Conservation (phyloP, 2,888 invertebrate species). For the Coelopa pilipes region DNA sequence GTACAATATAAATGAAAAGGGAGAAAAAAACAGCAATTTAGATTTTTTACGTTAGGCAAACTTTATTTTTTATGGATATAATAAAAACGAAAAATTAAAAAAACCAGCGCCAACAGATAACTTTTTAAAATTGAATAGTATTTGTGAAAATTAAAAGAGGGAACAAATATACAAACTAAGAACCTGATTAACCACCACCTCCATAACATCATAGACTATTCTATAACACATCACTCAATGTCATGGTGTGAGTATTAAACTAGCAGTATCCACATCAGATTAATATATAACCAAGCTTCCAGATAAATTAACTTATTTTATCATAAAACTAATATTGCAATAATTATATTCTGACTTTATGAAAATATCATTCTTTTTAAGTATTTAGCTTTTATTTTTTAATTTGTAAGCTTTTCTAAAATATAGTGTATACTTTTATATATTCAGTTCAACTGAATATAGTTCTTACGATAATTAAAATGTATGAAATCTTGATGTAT, state of each 20-base stretch:
- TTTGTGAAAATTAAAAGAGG: not conserved
- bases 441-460: not conserved
- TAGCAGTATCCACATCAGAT: too few relatives aligned
- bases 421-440: too few relatives aligned
- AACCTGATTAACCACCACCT: not conserved
- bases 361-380: not conserved
- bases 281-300: too few relatives aligned
- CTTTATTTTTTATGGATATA: constrained; percentile 23
- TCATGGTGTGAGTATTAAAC: too few relatives aligned
- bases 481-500: not conserved
- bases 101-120: constrained; percentile 5
- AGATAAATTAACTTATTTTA: too few relatives aligned
- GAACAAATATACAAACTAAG: not conserved
- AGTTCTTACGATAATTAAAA: not conserved
- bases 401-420: not conserved
- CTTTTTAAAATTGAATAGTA: not conserved
- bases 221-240: too few relatives aligned
- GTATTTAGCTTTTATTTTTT: not conserved
- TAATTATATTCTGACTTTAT: too few relatives aligned
- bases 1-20: constrained; percentile 20
- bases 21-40: constrained; percentile 15
- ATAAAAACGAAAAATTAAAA: not conserved
- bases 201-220: too few relatives aligned
- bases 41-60: constrained; percentile 1
- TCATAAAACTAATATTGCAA: too few relatives aligned